A percentile compares a stretch with the other conserved stretches of the same genome.
phyloP scores from a whole-genome alignment of 2,113 vertebrate genomes.

The Nibea albiflora region DNA sequence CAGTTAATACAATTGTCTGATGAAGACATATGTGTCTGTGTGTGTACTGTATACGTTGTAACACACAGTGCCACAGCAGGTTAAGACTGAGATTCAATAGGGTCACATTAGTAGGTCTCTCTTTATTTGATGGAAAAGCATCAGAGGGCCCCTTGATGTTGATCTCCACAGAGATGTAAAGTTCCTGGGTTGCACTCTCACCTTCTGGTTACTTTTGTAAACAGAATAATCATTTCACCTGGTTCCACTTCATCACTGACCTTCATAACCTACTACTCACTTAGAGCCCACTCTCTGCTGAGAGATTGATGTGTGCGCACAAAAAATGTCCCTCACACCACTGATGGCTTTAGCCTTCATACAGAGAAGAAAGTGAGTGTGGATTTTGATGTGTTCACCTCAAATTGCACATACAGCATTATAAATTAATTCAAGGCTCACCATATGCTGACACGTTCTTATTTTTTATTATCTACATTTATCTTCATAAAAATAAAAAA shows the following conservation, averaged over 20 bases:
- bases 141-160: background rate
- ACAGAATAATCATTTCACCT: conserved; percentile 11
- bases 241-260: background rate
- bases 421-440: conserved; percentile 4
- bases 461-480: background rate
- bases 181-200: background rate
- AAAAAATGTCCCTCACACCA: background rate
- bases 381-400: background rate
- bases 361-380: background rate
- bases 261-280: background rate
- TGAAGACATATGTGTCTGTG: background rate
- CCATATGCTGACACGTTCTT: background rate
- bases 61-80: background rate
- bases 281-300: background rate
- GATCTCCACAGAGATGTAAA: conserved; percentile 22
- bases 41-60: background rate
- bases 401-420: conserved; percentile 2
- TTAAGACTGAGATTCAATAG: background rate
- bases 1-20: conserved; percentile 8
- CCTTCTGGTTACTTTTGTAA: conserved; percentile 15
- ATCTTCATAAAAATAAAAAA: background rate
- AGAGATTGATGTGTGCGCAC: background rate
- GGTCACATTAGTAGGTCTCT: conserved; percentile 13
- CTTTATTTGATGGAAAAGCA: background rate
- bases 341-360: background rate